Evolutionary conservation across 2,113 vertebrate species (phyloP).

Genomic region (Sylvia atricapilla): DNA sequence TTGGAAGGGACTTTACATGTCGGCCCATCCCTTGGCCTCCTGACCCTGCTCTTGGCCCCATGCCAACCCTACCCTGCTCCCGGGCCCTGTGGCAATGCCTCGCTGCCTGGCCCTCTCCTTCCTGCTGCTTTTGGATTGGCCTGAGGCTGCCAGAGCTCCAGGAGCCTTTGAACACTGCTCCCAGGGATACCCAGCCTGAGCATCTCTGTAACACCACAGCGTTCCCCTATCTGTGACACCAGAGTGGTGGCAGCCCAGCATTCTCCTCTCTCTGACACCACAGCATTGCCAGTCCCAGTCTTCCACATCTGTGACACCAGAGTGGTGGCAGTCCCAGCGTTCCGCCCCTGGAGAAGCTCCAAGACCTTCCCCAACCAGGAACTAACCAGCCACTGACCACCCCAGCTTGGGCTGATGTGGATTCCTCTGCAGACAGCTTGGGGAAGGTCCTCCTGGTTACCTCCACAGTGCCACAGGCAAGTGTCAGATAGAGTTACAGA

Average conservation of each 20-base stretch:
- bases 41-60: not conserved
- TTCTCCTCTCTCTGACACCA: too few species aligned
- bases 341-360: not conserved
- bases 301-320: too few species aligned
- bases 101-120: rapidly evolving
- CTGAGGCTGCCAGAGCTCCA: not conserved
- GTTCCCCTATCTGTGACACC: not conserved
- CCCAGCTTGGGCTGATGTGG: not conserved
- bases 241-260: not conserved
- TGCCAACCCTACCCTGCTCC: not conserved
- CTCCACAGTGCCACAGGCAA: not conserved
- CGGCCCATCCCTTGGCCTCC: too few species aligned
- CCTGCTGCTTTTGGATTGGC: not conserved
- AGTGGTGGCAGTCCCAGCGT: not conserved
- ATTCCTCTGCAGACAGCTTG: not conserved
- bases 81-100: rapidly evolving
- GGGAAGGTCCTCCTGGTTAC: not conserved
- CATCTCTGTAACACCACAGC: too few species aligned
- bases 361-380: too few species aligned
- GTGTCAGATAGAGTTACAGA: not conserved
- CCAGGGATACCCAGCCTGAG: not conserved
- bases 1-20: not conserved
- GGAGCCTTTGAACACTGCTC: not conserved
- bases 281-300: too few species aligned
- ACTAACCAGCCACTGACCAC: not conserved